Evolutionary conservation across 1,140 invertebrate species (phyloP).

Genomic region (Halesus radiatus): DNA sequence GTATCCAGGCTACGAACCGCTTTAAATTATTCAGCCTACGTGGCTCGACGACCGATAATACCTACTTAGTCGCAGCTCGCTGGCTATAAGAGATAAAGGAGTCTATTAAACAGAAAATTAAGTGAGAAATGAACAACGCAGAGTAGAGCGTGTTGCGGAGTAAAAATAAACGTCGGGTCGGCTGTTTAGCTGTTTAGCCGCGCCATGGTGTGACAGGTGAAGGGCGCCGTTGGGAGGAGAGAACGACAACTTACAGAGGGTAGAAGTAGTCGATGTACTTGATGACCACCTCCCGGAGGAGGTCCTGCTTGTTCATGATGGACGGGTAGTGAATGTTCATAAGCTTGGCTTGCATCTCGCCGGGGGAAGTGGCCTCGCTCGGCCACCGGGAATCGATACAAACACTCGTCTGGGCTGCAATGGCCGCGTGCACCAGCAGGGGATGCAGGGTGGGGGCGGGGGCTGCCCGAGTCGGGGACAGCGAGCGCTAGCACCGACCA

Average conservation of each 20-base stretch:
- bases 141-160: background rate
- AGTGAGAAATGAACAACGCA: background rate
- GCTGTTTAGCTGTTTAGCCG: background rate
- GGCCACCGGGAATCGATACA: constrained; percentile 58
- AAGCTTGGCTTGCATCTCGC: constrained; percentile 68
- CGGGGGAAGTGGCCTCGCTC: constrained; percentile 26
- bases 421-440: constrained; percentile 66
- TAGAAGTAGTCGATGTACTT: constrained; percentile 78
- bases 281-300: constrained; percentile 75
- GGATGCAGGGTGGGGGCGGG: constrained; percentile 65
- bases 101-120: background rate
- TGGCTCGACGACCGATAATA: too few relatives aligned
- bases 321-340: constrained; percentile 74
- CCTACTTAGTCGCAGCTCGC: too few relatives aligned
- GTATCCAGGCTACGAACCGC: background rate
- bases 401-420: constrained; percentile 53
- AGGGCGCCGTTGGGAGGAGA: constrained; percentile 17
- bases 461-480: background rate
- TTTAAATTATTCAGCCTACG: too few relatives aligned
- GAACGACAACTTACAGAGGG: constrained; percentile 72
- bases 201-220: constrained; percentile 19
- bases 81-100: background rate
- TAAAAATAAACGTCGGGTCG: constrained; percentile 17
- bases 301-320: constrained; percentile 76
- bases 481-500: background rate